Conservation (phyloP, 2,797 vertebrate species). For the Diceros bicornis region DNA sequence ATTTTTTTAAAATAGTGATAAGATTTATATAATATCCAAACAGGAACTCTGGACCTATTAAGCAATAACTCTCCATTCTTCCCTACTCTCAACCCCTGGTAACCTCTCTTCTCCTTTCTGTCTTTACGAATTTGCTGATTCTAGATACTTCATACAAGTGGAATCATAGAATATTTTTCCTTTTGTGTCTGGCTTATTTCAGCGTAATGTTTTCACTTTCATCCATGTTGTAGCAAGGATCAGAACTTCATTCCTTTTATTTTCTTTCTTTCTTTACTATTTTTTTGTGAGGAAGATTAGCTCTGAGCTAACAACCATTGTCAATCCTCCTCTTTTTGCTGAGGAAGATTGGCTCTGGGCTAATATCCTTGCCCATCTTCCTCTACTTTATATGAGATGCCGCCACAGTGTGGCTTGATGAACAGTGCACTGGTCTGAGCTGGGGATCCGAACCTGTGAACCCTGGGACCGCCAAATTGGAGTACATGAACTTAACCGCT, state of each 20-base stretch:
- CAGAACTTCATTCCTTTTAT: background rate
- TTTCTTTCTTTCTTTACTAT: background rate
- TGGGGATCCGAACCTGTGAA: too few species aligned
- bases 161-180: background rate
- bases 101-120: background rate
- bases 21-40: background rate
- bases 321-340: too few species aligned
- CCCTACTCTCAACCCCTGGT: background rate
- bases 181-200: background rate
- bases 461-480: too few species aligned
- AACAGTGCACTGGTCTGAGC: too few species aligned
- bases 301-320: too few species aligned
- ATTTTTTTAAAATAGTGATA: background rate
- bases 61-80: background rate
- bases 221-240: background rate
- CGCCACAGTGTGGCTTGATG: too few species aligned
- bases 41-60: background rate
- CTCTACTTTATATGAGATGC: too few species aligned
- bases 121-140: background rate
- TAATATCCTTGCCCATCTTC: too few species aligned
- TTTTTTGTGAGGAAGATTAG: too few species aligned
- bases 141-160: background rate
- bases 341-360: too few species aligned
- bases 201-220: background rate
- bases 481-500: too few species aligned